phyloP scores from a whole-genome alignment of 2,113 vertebrate genomes.

The Rhabdomys dilectus region DNA sequence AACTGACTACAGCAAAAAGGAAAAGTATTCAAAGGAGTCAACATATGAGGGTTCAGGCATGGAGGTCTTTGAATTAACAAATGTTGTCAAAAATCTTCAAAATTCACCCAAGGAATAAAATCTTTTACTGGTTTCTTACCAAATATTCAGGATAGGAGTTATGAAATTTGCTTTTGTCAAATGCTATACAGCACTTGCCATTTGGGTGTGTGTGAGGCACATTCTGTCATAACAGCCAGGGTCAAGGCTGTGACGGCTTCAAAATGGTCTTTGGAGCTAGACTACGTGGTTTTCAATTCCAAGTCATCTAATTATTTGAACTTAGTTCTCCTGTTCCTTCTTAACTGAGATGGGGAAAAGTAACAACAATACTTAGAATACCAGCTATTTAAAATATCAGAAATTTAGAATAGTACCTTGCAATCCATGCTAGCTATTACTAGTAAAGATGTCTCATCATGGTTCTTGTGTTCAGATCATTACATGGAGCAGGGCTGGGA shows the following conservation, averaged over 20 bases:
- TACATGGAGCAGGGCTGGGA: neutral
- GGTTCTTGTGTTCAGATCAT: neutral
- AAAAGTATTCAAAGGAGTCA: neutral
- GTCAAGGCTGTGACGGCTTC: neutral
- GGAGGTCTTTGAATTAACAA: neutral
- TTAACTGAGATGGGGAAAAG: neutral
- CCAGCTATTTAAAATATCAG: neutral
- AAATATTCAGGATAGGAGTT: neutral
- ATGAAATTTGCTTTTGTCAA: neutral
- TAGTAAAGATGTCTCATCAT: neutral
- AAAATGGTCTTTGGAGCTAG: neutral
- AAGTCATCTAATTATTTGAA: neutral
- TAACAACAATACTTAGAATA: neutral
- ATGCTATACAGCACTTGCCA: neutral
- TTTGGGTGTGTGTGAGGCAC: neutral
- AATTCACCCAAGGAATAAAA: neutral
- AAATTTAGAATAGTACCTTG: neutral
- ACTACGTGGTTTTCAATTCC: neutral
- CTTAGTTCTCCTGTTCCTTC: neutral
- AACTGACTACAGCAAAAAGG: neutral
- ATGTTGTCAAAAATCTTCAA: constrained; percentile 1
- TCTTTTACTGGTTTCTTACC: neutral
- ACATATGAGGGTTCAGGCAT: neutral
- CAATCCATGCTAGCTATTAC: neutral
- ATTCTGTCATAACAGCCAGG: neutral